Base-by-base conservation (phyloP, 2,113 vertebrate genomes). In the Mungos mungo region DNA sequence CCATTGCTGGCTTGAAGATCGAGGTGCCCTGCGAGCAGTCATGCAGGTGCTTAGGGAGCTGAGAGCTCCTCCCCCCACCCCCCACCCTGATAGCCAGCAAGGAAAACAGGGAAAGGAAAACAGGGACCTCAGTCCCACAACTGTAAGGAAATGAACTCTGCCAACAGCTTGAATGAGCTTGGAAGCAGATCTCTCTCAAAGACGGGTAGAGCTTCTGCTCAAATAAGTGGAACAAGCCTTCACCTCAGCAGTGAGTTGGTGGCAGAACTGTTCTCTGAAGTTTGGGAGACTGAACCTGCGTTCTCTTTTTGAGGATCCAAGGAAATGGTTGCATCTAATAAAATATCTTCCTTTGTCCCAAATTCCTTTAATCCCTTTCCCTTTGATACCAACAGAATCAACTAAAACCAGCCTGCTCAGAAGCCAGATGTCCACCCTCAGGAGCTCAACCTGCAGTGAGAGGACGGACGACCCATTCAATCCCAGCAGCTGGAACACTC, bases 381-480 rank as follows among this genome's bases (percentile, higher is more conserved):
- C 86, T 98, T 12, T 85, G 16, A 94, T n/a, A 84, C 60, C 94
- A 90, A 57, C 96, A 99, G 99, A 98, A 80, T 98, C 98, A 87
- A 99, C 98, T 74, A 99, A 95, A 93, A 98, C 98, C 0, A 99
- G 98, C 88, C 96, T 99, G 77, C 98, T 99, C 57, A 97, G 98
- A 93, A 98, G 97, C 45, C 96, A 79, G 92, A 65, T 92, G 80
- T 68, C 65, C 25, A 31, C 35, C 23, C 21, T 89, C 63, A 97
- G 25, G 81, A 96, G 25, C 80, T 76, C 86, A 38, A 10, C 57
- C 19, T 18, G 15, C 45, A 90, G 6, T 3, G 47, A 71, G 27
- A 88, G 13, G 33, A 92, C 65, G 16, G 68, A 87, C 0, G 1
- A 13, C 41, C 52, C 25, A 54, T 90, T 66, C 25, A 50, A 0